Percentiles rank a stretch among this genome's conserved stretches.
phyloP scores from a whole-genome alignment of 2,113 vertebrate species.

The Noturus placidus region DNA sequence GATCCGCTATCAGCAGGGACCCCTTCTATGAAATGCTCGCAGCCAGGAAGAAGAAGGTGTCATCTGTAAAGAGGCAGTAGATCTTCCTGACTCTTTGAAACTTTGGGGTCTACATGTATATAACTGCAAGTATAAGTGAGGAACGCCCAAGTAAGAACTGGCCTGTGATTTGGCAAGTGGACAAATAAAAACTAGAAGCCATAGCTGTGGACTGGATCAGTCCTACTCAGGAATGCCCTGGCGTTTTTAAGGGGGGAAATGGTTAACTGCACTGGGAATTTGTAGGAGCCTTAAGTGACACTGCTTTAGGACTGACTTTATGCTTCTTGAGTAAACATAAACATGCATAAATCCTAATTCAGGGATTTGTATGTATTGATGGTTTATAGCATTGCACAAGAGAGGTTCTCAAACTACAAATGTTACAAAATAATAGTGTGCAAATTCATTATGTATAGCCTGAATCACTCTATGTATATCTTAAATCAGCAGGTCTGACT shows the following conservation, averaged over 20 bases:
- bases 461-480: slow-evolving; percentile 1
- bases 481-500: slow-evolving; percentile 59
- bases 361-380: slow-evolving; percentile 5
- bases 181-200: slow-evolving; percentile 33
- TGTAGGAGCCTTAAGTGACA: slow-evolving; percentile 26
- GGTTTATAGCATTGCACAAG: slow-evolving; percentile 15
- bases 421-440: slow-evolving; percentile 12
- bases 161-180: slow-evolving; percentile 8
- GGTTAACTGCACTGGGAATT: slow-evolving; percentile 34
- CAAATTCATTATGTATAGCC: not conserved
- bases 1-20: slow-evolving; percentile 96
- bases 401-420: not conserved
- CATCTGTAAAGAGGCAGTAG: slow-evolving; percentile 87
- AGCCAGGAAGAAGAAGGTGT: slow-evolving; percentile 94
- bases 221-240: slow-evolving; percentile 36
- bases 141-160: slow-evolving; percentile 41
- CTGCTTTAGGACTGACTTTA: not conserved
- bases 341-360: not conserved
- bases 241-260: slow-evolving; percentile 11
- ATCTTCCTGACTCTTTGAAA: not conserved
- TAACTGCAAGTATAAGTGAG: slow-evolving; percentile 2
- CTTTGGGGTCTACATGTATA: not conserved
- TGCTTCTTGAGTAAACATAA: slow-evolving; percentile 13
- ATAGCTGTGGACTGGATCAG: slow-evolving; percentile 31
- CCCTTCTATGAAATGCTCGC: slow-evolving; percentile 79